These are phyloP conservation scores for Anagrus nilaparvatae DNA, from an alignment of 1,140 invertebrate species.

Conservation along the genomic window DNA sequence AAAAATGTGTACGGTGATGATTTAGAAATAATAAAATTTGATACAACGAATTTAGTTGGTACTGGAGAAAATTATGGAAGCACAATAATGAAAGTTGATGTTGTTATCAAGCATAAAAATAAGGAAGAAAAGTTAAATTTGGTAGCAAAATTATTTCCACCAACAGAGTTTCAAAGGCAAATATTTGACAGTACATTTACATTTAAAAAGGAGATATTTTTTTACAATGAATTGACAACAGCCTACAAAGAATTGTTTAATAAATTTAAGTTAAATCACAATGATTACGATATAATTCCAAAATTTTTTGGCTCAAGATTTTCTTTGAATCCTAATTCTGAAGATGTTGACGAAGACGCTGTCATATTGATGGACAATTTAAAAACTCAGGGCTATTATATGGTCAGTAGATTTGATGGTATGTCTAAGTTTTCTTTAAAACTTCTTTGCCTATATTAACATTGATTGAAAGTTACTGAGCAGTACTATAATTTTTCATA, in stretches of 20 bases:
- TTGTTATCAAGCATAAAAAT: constrained; percentile 18
- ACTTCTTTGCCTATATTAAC: neutral
- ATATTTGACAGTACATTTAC: constrained; percentile 34
- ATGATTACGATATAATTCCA: constrained; percentile 39
- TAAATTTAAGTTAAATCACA: constrained; percentile 32
- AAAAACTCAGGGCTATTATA: constrained; percentile 39
- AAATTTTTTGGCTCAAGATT: constrained; percentile 45
- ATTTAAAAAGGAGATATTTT: constrained; percentile 35
- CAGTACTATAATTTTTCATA: neutral
- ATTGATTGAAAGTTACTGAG: neutral
- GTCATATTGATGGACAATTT: constrained; percentile 49
- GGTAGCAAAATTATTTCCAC: constrained; percentile 35
- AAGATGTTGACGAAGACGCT: constrained; percentile 43
- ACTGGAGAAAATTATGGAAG: constrained; percentile 55
- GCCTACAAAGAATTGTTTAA: constrained; percentile 22
- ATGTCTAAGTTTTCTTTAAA: neutral
- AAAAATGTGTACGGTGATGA: constrained; percentile 18
- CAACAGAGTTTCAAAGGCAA: constrained; percentile 27
- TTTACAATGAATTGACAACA: constrained; percentile 31
- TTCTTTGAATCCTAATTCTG: constrained; percentile 29
- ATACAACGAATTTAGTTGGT: no score
- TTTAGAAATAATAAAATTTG: constrained; percentile 21
- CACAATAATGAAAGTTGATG: constrained; percentile 40
- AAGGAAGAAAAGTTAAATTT: constrained; percentile 25
- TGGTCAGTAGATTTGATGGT: constrained; percentile 36